Conservation (phyloP, 2,113 vertebrate species). For the Solea senegalensis region DNA sequence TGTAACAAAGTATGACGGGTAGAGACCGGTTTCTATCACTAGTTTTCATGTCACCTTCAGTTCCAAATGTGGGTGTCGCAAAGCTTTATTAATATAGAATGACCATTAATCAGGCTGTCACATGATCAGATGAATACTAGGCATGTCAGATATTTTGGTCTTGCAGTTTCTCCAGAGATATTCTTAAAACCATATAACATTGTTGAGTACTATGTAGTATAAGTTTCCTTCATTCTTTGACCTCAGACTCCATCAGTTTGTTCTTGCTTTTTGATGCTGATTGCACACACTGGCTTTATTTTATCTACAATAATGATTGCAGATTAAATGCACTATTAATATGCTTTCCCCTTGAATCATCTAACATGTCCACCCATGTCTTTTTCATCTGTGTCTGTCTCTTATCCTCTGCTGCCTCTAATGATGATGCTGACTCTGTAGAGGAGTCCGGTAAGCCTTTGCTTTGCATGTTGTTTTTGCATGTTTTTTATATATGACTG, state of each 20-base stretch:
- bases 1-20: background rate
- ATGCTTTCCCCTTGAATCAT: background rate
- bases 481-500: background rate
- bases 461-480: conserved; percentile 36
- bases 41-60: background rate
- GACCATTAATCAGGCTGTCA: background rate
- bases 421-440: conserved; percentile 81
- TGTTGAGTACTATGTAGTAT: background rate
- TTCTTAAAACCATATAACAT: background rate
- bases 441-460: conserved; percentile 96
- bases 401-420: conserved; percentile 40
- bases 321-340: conserved; percentile 1
- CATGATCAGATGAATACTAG: background rate
- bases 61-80: background rate
- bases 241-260: too few species aligned
- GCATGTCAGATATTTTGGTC: background rate
- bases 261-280: too few species aligned
- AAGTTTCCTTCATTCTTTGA: too few species aligned
- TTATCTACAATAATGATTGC: too few species aligned
- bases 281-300: too few species aligned
- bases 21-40: background rate
- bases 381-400: conserved; percentile 18
- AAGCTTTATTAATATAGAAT: background rate
- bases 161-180: background rate
- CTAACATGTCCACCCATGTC: background rate